A percentile compares a stretch with the other conserved stretches of the same genome.
These are phyloP conservation scores for Agonopterix subpropinquella DNA, from an alignment of 2,888 invertebrate species.

Conservation along the genomic window DNA sequence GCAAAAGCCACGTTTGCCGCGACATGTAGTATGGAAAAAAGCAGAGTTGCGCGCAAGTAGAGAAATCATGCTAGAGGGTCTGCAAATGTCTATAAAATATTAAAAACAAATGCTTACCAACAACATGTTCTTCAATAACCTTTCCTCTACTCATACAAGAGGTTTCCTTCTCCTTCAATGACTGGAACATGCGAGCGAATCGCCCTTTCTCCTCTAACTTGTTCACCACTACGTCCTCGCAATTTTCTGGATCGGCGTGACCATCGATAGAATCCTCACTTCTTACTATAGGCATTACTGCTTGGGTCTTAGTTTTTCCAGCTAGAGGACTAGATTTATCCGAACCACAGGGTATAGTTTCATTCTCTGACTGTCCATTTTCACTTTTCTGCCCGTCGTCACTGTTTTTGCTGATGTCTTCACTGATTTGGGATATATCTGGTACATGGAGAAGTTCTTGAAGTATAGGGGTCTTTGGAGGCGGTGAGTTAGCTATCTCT, in stretches of 20 bases:
- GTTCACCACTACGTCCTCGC: conserved; percentile 56
- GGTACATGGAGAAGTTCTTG: conserved; percentile 59
- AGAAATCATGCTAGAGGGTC: no score
- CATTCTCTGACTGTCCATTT: conserved; percentile 63
- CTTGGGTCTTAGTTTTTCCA: conserved; percentile 64
- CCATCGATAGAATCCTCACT: conserved; percentile 60
- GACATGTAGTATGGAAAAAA: no score
- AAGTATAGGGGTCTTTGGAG: conserved; percentile 61
- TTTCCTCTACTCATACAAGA: conserved; percentile 70
- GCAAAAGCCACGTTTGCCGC: no score
- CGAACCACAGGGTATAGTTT: conserved; percentile 66
- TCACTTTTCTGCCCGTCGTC: conserved; percentile 66
- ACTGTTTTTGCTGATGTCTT: conserved; percentile 56
- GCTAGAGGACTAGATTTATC: conserved; percentile 66
- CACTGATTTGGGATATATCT: conserved; percentile 57
- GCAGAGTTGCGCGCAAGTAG: no score
- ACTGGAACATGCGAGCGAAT: conserved; percentile 59
- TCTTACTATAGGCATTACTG: conserved; percentile 65
- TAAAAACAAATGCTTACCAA: conserved; percentile 35
- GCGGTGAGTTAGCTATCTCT: conserved; percentile 56
- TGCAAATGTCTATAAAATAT: not conserved
- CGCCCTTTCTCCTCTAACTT: conserved; percentile 58
- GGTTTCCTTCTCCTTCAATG: conserved; percentile 61
- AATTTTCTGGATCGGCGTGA: conserved; percentile 28
- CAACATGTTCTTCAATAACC: conserved; percentile 62